Percentiles rank a stretch among this genome's conserved stretches.
These are phyloP conservation scores for Holacanthella duospinosa DNA, from an alignment of 2,888 invertebrate genomes.

Conservation along the genomic window DNA sequence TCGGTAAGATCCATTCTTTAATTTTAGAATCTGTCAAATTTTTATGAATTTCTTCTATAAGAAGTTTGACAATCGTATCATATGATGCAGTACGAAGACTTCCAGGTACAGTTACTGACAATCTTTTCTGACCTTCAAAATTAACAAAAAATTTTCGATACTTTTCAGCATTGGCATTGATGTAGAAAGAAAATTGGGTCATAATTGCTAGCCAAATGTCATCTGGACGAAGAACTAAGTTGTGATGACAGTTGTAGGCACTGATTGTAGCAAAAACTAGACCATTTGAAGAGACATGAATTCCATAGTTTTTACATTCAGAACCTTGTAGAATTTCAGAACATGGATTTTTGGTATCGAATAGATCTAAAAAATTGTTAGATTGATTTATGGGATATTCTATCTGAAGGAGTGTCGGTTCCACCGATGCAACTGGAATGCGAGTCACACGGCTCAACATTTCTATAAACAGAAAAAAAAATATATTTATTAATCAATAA, in stretches of 20 bases:
- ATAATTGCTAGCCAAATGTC: slow-evolving; percentile 24
- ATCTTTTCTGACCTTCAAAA: slow-evolving; percentile 18
- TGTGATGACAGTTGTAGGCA: slow-evolving; percentile 17
- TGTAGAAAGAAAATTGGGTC: slow-evolving; percentile 24
- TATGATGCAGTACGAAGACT: slow-evolving; percentile 9
- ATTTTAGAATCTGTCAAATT: slow-evolving; percentile 17
- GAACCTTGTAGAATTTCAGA: neutral
- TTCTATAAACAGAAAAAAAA: too few relatives aligned
- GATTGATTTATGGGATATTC: too few relatives aligned
- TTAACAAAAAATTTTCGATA: slow-evolving; percentile 18
- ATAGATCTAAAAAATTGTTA: too few relatives aligned
- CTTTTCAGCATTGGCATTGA: slow-evolving; percentile 17
- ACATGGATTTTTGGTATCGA: too few relatives aligned
- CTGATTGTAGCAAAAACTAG: slow-evolving; percentile 16
- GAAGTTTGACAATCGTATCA: slow-evolving; percentile 9
- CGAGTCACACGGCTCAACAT: too few relatives aligned
- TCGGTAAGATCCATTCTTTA: slow-evolving; percentile 19
- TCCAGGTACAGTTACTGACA: slow-evolving; percentile 8
- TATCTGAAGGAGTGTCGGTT: too few relatives aligned
- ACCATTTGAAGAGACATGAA: slow-evolving; percentile 7
- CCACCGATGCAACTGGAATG: too few relatives aligned
- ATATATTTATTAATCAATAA: too few relatives aligned
- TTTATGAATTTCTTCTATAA: slow-evolving; percentile 15
- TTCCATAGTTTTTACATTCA: neutral
- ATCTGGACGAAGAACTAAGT: slow-evolving; percentile 20